phyloP scores from a whole-genome alignment of 2,797 vertebrate genomes.

The Dryobates pubescens region DNA sequence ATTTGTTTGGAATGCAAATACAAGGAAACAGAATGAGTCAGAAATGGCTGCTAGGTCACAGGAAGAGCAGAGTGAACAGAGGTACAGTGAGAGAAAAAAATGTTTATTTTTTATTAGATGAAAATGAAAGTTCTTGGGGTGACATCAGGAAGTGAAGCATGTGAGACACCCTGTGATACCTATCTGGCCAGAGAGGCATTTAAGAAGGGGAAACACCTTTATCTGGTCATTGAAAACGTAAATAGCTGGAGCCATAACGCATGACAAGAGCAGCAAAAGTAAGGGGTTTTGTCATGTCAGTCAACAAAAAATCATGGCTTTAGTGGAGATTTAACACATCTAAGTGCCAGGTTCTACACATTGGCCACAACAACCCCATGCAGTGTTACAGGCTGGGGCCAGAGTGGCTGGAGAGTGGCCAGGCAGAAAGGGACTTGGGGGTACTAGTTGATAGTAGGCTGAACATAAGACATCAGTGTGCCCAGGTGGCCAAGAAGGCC shows the following conservation, averaged over 20 bases:
- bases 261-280: not conserved
- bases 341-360: too few relatives aligned
- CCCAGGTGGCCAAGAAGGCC: too few relatives aligned
- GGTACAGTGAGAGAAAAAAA: not conserved
- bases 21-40: slow-evolving; percentile 34
- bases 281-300: not conserved
- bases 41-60: not conserved
- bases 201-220: not conserved
- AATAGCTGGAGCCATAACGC: not conserved
- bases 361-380: too few relatives aligned
- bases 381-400: too few relatives aligned
- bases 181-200: not conserved
- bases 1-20: slow-evolving; percentile 43
- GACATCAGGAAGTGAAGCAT: not conserved
- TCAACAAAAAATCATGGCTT: not conserved
- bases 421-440: too few relatives aligned
- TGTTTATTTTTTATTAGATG: not conserved
- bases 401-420: too few relatives aligned
- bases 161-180: not conserved
- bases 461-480: too few relatives aligned
- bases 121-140: not conserved
- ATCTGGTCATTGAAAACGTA: not conserved
- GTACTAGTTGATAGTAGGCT: too few relatives aligned
- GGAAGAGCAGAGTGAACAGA: not conserved
- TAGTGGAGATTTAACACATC: not conserved